Base-by-base conservation (phyloP, 1,140 invertebrate genomes). In the Zaprionus ghesquierei region DNA sequence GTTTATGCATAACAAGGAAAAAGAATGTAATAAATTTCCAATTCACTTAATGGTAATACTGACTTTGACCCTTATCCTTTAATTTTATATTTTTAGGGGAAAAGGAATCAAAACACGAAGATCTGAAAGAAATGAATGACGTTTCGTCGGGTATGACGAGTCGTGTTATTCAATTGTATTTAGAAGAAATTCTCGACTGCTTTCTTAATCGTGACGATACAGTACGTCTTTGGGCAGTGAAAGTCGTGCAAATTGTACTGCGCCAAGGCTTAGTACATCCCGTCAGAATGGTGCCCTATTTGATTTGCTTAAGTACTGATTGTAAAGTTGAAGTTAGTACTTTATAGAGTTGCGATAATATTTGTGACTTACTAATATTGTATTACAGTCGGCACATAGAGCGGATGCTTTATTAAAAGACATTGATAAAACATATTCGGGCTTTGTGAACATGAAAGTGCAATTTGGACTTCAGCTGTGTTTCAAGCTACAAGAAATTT, bases 391-490 rank as follows among this genome's bases (percentile, higher is more conserved):
- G 9, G 95, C 94, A 1, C 96, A 97, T 75, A 97, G 97, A 81
- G 98, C 99, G 5, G 98, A 99, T 92, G 98, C 98, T 78, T 96
- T 99, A 81, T 93, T 99, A 1, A 97, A 98, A 89, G 99, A 99
- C 74, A 99, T 99, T 76, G 98, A 99, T 90, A 98, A 99, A 92
- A 99, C 99, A 90, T 99, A 99, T 94, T 97, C 98, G 0, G 98
- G 98, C 6, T 99, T 99, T 93, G 97, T 99, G 68, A 97, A 98
- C 90, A 98, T 98, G 94, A 97, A 98, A 89, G 95, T 97, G 5
- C 96, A 97, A 77, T 94, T 95, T 73, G 98, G 97, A 13, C 97
- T 98, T 58, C 95, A 95, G 76, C 92, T 98, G 54, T 98, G 97
- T 18, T 97, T 96, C 79, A 94, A 96, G 70, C 92, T 99, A 38